Base-by-base conservation (phyloP, 2,888 invertebrate species). In the Arge pagana region DNA sequence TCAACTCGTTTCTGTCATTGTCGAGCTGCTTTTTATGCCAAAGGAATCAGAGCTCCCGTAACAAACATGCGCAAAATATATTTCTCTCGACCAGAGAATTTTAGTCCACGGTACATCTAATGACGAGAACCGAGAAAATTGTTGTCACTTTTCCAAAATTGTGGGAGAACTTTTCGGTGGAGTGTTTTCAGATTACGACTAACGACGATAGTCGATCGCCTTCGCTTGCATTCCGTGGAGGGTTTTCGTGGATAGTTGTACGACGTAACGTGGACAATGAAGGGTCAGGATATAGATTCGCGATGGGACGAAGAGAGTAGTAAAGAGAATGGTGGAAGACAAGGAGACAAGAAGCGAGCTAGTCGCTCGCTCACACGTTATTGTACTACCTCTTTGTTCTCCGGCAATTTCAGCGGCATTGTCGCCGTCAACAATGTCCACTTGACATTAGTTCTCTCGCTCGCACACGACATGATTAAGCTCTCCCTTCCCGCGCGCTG, bases 371-470 rank as follows among this genome's bases (percentile, higher is more conserved):
- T 68, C 71, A 70, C 72, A 67, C 72, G 73, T 74, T 74, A 73
- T 74, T 72, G 74, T 72, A 74, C 72, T 74, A 72, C 74, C 71
- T 73, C 75, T 75, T 75, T 75, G 75, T 75, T 74, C 74, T 72
- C 74, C 70, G 70, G 72, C 73, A 75, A 75, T 75, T 75, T 73
- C 74, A 74, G 74, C 73, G 71, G 74, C 74, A 75, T 75, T 75
- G 75, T 74, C 74, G 71, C 72, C 72, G 71, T 75, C 75, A 74
- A 75, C 74, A 74, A 75, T 75, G 74, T 74, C 74, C 74, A 75
- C 74, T 75, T 74, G 74, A 75, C 74, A 74, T 74, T 70, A 68
- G 67, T 71, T 65, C 62, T 74, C 72, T 73, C 67, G 58, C 69
- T 74, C 65, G 45, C 57, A 60, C 68, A 57, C 65, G n/a, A n/a